These are phyloP conservation scores for Actenoides hombroni DNA, from an alignment of 2,113 vertebrate genomes.

Conservation along the genomic window DNA sequence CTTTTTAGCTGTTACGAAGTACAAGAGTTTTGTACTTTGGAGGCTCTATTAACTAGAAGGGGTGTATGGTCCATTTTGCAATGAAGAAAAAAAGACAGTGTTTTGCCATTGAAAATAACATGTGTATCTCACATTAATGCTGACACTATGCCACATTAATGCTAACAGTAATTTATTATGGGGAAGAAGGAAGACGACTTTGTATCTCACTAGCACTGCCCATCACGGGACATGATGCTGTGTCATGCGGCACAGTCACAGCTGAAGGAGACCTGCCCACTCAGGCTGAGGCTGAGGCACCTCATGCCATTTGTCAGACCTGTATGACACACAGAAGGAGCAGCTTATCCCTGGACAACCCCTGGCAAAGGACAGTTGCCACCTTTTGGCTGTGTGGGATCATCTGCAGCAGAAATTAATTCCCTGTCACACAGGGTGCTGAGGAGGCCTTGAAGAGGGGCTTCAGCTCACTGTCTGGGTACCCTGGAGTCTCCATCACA, in stretches of 20 bases:
- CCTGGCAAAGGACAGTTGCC: rapidly evolving
- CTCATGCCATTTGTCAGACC: rapidly evolving
- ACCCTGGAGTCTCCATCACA: neutral
- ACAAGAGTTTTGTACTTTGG: neutral
- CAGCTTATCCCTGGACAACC: rapidly evolving
- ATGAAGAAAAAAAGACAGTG: neutral
- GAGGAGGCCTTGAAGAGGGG: neutral
- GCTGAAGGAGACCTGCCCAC: neutral
- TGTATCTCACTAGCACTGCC: neutral
- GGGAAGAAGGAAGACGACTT: neutral
- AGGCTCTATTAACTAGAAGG: rapidly evolving
- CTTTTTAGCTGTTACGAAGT: neutral
- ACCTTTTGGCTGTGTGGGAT: neutral
- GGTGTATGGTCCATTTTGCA: neutral
- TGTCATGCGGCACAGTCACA: neutral
- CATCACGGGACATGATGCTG: neutral
- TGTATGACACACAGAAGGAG: neutral
- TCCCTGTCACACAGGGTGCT: neutral
- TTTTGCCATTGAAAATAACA: neutral
- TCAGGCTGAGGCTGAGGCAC: rapidly evolving
- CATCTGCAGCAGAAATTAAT: neutral
- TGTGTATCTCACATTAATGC: neutral
- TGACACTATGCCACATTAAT: neutral
- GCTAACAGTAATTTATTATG: neutral
- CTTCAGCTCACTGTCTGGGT: neutral